Evolutionary conservation across 1,140 invertebrate species (phyloP).

Genomic region (Tribolium castaneum): DNA sequence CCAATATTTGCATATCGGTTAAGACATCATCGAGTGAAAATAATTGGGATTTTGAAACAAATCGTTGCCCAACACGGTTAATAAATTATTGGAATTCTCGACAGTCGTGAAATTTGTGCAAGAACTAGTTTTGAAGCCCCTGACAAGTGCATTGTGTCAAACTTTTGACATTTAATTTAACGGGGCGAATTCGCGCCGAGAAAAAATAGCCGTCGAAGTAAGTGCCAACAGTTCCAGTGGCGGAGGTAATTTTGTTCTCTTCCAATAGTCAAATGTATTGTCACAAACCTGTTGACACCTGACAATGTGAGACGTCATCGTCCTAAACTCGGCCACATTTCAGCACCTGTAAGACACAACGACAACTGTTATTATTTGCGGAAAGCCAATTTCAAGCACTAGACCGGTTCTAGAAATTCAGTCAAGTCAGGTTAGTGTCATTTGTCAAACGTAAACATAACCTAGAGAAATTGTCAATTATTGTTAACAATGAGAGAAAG

Average conservation of each 20-base stretch:
- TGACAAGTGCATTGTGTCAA: no score
- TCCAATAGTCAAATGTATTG: no score
- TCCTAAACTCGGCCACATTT: background rate
- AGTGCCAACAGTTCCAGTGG: no score
- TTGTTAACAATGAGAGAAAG: conserved; percentile 23
- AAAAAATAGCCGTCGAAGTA: no score
- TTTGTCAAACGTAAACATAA: background rate
- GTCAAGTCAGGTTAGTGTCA: background rate
- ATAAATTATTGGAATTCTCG: background rate
- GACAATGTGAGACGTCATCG: background rate
- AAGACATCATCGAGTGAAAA: background rate
- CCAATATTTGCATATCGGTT: conserved; percentile 3
- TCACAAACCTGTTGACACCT: background rate
- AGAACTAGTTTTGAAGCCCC: background rate
- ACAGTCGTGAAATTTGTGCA: background rate
- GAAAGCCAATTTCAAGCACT: background rate
- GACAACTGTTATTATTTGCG: background rate
- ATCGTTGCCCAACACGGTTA: background rate
- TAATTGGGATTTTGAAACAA: conserved; percentile 4
- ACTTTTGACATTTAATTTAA: no score
- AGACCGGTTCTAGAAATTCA: background rate
- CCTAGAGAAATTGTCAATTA: conserved; percentile 1
- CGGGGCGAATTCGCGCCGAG: no score
- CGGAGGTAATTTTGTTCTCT: no score
- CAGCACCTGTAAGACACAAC: background rate